These are phyloP conservation scores for Cyphomyrus discorhynchus DNA, from an alignment of 2,113 vertebrate species.

Conservation along the genomic window DNA sequence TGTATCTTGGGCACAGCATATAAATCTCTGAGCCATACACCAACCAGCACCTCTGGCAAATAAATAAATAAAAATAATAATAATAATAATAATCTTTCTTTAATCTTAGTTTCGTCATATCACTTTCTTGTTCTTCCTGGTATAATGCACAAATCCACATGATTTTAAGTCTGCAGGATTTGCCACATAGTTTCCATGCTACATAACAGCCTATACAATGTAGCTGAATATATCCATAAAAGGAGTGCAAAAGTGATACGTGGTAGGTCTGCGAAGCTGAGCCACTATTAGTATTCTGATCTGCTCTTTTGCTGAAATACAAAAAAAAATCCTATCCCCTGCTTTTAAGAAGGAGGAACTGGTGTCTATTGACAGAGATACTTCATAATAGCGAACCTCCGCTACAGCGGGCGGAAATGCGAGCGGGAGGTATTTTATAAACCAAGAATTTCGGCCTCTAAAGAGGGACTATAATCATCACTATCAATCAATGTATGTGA, in stretches of 20 bases:
- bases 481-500: not conserved
- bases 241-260: not conserved
- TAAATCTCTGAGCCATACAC: not conserved
- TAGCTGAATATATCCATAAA: not conserved
- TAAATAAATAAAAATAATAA: not conserved
- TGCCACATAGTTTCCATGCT: not conserved
- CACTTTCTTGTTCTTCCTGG: not conserved
- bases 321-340: not conserved
- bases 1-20: not conserved
- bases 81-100: not conserved
- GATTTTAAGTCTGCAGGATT: not conserved
- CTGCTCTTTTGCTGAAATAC: not conserved
- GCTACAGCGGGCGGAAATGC: not conserved
- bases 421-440: not conserved
- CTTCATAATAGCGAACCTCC: not conserved
- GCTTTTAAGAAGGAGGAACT: not conserved
- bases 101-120: not conserved
- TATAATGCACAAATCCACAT: not conserved
- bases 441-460: not conserved
- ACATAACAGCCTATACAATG: not conserved
- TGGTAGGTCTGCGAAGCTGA: not conserved
- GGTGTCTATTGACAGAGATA: constrained; percentile 1
- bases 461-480: not conserved
- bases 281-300: not conserved
- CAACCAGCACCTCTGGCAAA: not conserved